phyloP scores from a whole-genome alignment of 2,888 invertebrate species.

The Dioctria rufipes region DNA sequence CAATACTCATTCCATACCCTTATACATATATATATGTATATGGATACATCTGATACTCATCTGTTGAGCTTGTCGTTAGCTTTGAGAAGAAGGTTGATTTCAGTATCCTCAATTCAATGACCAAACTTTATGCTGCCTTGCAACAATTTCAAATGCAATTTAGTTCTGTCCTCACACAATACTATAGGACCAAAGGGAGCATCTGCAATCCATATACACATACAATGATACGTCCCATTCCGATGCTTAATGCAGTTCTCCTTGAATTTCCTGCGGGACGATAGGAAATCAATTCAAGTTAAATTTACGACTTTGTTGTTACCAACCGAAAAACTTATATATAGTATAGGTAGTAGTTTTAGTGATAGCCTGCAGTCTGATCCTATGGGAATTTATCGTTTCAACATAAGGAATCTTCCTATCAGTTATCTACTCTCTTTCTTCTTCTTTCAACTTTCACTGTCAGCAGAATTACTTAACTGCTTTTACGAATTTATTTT shows the following conservation, averaged over 20 bases:
- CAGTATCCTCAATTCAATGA: too few species aligned
- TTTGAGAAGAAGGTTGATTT: too few species aligned
- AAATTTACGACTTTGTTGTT: slow-evolving; percentile 13
- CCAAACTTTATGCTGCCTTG: too few species aligned
- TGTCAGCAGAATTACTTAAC: background rate
- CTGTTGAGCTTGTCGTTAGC: too few species aligned
- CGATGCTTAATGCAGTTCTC: background rate
- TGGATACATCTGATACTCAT: too few species aligned
- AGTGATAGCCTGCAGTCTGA: slow-evolving; percentile 3
- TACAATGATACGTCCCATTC: background rate
- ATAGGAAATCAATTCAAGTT: slow-evolving; percentile 10
- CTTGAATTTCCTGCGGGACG: slow-evolving; percentile 3
- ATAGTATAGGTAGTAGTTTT: background rate
- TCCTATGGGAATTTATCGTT: slow-evolving; percentile 4
- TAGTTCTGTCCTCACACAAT: background rate
- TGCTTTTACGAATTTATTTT: background rate
- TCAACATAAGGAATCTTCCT: background rate
- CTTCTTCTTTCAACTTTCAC: background rate
- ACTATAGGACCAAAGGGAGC: background rate
- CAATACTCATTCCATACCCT: too few species aligned
- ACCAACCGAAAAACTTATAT: background rate
- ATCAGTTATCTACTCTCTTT: background rate
- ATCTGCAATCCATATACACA: background rate
- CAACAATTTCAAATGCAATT: background rate
- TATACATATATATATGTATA: too few species aligned